phyloP scores from a whole-genome alignment of 1,140 invertebrate species.

The Bombus balteatus region DNA sequence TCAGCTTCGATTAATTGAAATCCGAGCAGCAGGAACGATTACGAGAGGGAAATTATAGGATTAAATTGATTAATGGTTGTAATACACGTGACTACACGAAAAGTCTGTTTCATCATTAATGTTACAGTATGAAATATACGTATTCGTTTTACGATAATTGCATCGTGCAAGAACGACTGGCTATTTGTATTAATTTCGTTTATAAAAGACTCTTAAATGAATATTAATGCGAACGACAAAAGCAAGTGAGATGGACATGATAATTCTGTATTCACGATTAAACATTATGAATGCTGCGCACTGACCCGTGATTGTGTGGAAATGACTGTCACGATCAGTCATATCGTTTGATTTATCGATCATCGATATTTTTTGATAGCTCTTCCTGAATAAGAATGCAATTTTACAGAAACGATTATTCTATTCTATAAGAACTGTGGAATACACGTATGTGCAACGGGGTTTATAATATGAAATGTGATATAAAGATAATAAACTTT shows the following conservation, averaged over 20 bases:
- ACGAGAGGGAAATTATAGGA: neutral
- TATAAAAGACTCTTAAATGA: neutral
- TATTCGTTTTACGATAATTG: slow-evolving; percentile 1
- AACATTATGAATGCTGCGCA: neutral
- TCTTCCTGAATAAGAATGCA: neutral
- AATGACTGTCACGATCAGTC: neutral
- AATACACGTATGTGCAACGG: no score
- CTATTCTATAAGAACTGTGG: no score
- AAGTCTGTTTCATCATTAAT: neutral
- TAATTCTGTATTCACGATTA: neutral
- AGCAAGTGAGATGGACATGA: slow-evolving; percentile 1
- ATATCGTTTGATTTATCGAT: neutral
- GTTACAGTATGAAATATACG: neutral
- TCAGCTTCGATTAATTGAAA: no score
- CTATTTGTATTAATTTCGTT: neutral
- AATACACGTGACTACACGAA: neutral
- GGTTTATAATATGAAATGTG: no score
- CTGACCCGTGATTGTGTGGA: neutral
- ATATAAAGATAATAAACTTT: no score
- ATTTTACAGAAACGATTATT: neutral
- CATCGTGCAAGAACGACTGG: neutral
- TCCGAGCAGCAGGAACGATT: neutral
- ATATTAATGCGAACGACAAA: neutral
- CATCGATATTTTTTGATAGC: neutral
- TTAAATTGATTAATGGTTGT: neutral